Conservation (phyloP, 2,888 invertebrate genomes). For the Zaprionus bogoriensis region DNA sequence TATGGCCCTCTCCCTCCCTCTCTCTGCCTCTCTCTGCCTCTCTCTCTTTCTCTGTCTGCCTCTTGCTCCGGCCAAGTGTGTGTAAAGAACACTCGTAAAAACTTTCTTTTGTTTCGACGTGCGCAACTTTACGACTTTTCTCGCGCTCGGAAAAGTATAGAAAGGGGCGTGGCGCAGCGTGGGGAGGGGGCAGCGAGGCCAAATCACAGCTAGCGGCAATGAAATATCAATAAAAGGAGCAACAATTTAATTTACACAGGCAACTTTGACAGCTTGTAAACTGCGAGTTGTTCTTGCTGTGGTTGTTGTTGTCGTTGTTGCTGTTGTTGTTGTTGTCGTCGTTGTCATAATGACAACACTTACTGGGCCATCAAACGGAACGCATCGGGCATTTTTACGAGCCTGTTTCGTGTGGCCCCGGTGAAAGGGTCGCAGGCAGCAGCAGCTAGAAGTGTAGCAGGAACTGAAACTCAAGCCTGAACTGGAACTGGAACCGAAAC, state of each 20-base stretch:
- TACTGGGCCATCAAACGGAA: slow-evolving; percentile 76
- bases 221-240: slow-evolving; percentile 77
- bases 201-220: slow-evolving; percentile 61
- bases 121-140: slow-evolving; percentile 81
- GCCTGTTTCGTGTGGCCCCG: slow-evolving; percentile 38
- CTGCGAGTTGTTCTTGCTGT: slow-evolving; percentile 30
- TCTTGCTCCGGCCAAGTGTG: slow-evolving; percentile 3
- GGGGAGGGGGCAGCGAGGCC: slow-evolving; percentile 17
- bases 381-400: slow-evolving; percentile 73
- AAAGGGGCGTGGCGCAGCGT: neutral
- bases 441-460: neutral
- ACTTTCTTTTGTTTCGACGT: slow-evolving; percentile 73
- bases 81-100: slow-evolving; percentile 65
- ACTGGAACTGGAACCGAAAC: too few species aligned
- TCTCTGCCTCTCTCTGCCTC: neutral
- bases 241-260: slow-evolving; percentile 76
- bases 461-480: too few species aligned
- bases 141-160: slow-evolving; percentile 19
- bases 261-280: slow-evolving; percentile 70
- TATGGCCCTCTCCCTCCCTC: neutral
- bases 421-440: slow-evolving; percentile 55
- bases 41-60: neutral
- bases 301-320: neutral
- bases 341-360: slow-evolving; percentile 77
- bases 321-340: neutral